Percentiles rank a stretch among this genome's conserved stretches.
Evolutionary conservation across 2,888 invertebrate species (phyloP).

Genomic region (Platerodrilus igneus): DNA sequence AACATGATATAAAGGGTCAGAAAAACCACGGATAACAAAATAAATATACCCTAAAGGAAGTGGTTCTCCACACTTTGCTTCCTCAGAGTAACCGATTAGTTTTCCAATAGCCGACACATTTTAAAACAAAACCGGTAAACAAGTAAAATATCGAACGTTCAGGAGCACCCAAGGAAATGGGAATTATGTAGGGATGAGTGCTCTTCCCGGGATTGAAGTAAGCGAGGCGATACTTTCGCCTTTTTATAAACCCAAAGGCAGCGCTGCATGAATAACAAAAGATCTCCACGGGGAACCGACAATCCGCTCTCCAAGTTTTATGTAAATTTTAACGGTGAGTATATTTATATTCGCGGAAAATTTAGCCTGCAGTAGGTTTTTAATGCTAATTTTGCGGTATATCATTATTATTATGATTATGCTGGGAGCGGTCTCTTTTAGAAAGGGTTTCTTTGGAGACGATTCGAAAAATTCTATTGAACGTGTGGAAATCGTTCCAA

Average conservation of each 20-base stretch:
- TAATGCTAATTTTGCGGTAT: slow-evolving; percentile 28
- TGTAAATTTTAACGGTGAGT: slow-evolving; percentile 21
- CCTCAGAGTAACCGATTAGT: too few relatives aligned
- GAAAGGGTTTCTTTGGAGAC: too few relatives aligned
- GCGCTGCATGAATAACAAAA: slow-evolving; percentile 22
- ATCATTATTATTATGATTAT: too few relatives aligned
- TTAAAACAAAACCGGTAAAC: slow-evolving; percentile 23
- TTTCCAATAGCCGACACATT: too few relatives aligned
- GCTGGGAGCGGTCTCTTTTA: too few relatives aligned
- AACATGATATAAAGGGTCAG: too few relatives aligned
- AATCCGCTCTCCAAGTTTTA: slow-evolving; percentile 17
- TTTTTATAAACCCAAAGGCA: slow-evolving; percentile 16
- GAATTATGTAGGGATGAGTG: slow-evolving; percentile 25
- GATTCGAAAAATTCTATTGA: too few relatives aligned
- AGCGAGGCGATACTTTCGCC: slow-evolving; percentile 21
- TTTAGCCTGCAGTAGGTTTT: slow-evolving; percentile 26
- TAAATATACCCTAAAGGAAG: too few relatives aligned
- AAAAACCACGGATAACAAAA: too few relatives aligned
- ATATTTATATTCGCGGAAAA: slow-evolving; percentile 24
- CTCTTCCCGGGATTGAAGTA: slow-evolving; percentile 27
- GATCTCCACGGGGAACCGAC: slow-evolving; percentile 20
- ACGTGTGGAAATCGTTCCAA: too few relatives aligned
- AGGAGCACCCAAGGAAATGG: slow-evolving; percentile 23
- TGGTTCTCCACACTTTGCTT: too few relatives aligned
- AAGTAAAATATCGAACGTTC: slow-evolving; percentile 20